Percentiles rank a stretch among this genome's conserved stretches.
Evolutionary conservation across 2,888 invertebrate species (phyloP).

Genomic region (Pemphredon lugubris): DNA sequence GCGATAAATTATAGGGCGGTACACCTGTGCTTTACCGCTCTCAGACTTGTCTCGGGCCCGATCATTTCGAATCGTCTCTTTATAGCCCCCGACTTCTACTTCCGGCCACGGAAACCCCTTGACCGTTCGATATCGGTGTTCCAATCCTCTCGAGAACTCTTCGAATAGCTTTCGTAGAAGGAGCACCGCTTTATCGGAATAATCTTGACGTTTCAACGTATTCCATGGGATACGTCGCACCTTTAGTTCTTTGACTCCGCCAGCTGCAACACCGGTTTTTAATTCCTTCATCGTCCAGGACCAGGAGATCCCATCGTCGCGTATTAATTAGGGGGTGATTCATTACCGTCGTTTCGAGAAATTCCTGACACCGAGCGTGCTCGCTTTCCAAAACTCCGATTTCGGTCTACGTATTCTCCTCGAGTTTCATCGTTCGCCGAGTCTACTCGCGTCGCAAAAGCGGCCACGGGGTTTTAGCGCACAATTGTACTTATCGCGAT

Average conservation of each 20-base stretch:
- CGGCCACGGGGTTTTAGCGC: no score
- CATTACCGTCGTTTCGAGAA: conserved; percentile 18
- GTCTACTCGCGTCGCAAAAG: no score
- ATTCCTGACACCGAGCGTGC: neutral
- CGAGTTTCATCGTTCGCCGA: no score
- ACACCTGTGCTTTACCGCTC: conserved; percentile 70
- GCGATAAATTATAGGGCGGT: conserved; percentile 75
- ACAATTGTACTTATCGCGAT: no score
- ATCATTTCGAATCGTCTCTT: conserved; percentile 48
- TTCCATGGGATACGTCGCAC: conserved; percentile 52
- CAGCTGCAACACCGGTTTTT: conserved; percentile 55
- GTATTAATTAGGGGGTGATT: conserved; percentile 56
- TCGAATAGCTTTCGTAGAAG: conserved; percentile 36
- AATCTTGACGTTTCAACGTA: conserved; percentile 52
- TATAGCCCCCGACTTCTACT: conserved; percentile 48
- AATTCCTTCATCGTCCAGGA: conserved; percentile 41
- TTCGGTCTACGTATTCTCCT: no score
- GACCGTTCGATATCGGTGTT: conserved; percentile 42
- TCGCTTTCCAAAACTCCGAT: no score
- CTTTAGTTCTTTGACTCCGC: conserved; percentile 47
- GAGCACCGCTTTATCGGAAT: conserved; percentile 45
- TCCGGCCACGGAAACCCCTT: conserved; percentile 49
- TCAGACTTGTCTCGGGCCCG: conserved; percentile 57
- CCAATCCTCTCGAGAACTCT: conserved; percentile 36
- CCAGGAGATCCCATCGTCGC: conserved; percentile 47